Evolutionary conservation across 2,888 invertebrate species (phyloP), one percentile per base, ranked within the genome.

Genomic region (Cosmia pyralina): DNA sequence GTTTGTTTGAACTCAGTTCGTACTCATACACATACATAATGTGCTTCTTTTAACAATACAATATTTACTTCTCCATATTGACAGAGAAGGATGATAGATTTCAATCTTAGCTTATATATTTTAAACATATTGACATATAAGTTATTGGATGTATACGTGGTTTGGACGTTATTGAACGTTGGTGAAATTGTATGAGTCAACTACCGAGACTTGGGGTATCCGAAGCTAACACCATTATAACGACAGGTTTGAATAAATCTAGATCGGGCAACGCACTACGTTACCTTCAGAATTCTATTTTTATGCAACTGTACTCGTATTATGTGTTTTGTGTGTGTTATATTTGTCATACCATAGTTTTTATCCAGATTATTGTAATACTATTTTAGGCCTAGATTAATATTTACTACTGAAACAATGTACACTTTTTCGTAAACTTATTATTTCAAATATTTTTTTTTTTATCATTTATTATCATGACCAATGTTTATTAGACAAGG

Each of bases 1-100:
- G 88, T 91, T 91, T 90, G 86, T 90, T 91, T 91, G 82, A 87
- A 85, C 87, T 88, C 85, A 46, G 57, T 59, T 69, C 59, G 73
- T 75, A 81, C 79, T 83, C 72, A 64, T 63, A 72, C 53, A 68
- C 19, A 68, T 62, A 66, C n/a, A 67, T 70, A 75, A 75, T 65
- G 34, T 71, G 44, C 58, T 72, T 62, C 69, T 79, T 69, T 81
- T 75, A 82, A 84, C 79, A 79, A 74, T 76, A 44, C 62, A 72
- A 80, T 69, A 75, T 77, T 76, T 76, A 70, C 53, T 58, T 63
- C n/a, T 72, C 64, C 5, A 62, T 67, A 72, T 77, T 75, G 79
- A 64, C 77, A 77, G 71, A 77, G 77, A 82, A 75, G 71, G 57
- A 85, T 62, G 69, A 58, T 65, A 11, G 58, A 70, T 74, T 84